Evolutionary conservation across 2,113 vertebrate species (phyloP).

Genomic region (Eptesicus fuscus): DNA sequence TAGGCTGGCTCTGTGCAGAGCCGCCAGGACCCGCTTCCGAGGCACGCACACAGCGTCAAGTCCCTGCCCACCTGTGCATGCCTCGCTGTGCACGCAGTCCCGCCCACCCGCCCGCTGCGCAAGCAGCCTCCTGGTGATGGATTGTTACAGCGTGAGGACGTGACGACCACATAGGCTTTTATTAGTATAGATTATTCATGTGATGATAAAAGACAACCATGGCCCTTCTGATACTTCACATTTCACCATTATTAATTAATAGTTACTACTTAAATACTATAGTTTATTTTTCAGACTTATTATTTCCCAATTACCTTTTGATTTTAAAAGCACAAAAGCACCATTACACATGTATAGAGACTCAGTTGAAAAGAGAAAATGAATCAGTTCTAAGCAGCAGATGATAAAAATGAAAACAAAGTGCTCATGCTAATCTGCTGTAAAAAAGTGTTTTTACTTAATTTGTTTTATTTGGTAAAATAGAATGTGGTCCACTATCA

Average conservation of each 20-base stretch:
- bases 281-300: not conserved
- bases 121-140: too few relatives aligned
- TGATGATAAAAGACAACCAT: not conserved
- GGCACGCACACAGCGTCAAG: too few relatives aligned
- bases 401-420: not conserved
- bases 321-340: conserved; percentile 15
- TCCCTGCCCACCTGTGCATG: too few relatives aligned
- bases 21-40: too few relatives aligned
- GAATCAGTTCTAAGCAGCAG: not conserved
- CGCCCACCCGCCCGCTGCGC: too few relatives aligned
- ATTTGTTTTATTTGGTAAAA: not conserved
- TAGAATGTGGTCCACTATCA: not conserved
- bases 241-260: not conserved
- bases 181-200: not conserved
- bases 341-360: not conserved
- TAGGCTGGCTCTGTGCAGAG: too few relatives aligned
- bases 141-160: too few relatives aligned
- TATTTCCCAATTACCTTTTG: not conserved
- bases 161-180: too few relatives aligned
- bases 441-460: not conserved
- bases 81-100: too few relatives aligned
- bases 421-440: not conserved
- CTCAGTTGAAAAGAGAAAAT: not conserved
- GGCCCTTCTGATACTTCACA: not conserved
- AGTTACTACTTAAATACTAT: not conserved